A percentile compares a stretch with the other conserved stretches of the same genome.
These are phyloP conservation scores for Stichodactyla mertensii DNA, from an alignment of 64 coral and sea anemone species.

Conservation along the genomic window DNA sequence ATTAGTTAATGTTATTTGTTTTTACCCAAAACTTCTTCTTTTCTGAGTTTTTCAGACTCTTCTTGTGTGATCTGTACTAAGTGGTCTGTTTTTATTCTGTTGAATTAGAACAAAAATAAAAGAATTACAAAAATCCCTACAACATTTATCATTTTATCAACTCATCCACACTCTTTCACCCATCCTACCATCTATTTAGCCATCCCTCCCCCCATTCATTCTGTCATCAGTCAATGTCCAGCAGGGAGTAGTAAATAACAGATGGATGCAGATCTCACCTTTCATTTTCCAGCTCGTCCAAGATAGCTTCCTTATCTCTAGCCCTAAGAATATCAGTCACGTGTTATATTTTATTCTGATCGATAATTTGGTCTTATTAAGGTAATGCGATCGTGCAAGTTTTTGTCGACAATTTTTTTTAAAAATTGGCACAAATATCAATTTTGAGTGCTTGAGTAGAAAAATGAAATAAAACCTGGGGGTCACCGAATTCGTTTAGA, in stretches of 20 bases:
- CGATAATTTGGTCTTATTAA: too few species aligned
- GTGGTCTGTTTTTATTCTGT: conserved; percentile 58
- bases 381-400: too few species aligned
- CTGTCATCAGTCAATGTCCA: too few species aligned
- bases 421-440: too few species aligned
- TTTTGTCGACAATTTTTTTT: too few species aligned
- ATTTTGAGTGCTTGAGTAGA: too few species aligned
- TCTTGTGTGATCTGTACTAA: conserved; percentile 47
- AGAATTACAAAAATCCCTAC: neutral
- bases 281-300: conserved; percentile 66
- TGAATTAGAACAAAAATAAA: neutral
- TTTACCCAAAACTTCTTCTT: conserved; percentile 63
- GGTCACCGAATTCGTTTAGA: too few species aligned
- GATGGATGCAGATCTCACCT: conserved; percentile 13
- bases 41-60: conserved; percentile 48
- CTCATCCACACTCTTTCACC: conserved; percentile 15
- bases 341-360: neutral
- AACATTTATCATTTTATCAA: neutral
- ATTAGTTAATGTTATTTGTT: too few species aligned
- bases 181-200: conserved; percentile 38
- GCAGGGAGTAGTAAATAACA: too few species aligned
- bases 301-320: conserved; percentile 48
- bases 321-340: conserved; percentile 28
- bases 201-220: neutral
- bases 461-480: too few species aligned